These are phyloP conservation scores for Teleogryllus occipitalis DNA, from an alignment of 1,140 invertebrate species.

Conservation along the genomic window DNA sequence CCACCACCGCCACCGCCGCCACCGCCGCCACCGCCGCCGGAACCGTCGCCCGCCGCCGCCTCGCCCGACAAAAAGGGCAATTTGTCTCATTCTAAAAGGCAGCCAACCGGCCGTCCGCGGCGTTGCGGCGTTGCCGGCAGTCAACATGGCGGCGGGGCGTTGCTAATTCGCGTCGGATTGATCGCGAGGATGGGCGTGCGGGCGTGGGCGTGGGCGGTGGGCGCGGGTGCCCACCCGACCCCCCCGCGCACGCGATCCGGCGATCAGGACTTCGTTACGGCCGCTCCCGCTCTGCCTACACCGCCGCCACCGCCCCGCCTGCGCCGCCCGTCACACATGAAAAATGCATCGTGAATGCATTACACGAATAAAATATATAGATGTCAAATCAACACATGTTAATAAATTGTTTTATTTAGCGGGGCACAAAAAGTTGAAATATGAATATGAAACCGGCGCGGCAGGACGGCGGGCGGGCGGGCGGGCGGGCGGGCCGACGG, in stretches of 20 bases:
- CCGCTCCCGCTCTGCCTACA: too few relatives aligned
- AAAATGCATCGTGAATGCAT: not conserved
- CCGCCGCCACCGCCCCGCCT: too few relatives aligned
- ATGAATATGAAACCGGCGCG: not conserved
- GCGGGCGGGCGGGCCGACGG: too few relatives aligned
- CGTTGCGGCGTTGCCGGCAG: not conserved
- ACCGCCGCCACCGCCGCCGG: too few relatives aligned
- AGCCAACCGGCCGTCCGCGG: too few relatives aligned
- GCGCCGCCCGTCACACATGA: not conserved
- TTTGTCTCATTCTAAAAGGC: not conserved
- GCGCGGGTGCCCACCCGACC: too few relatives aligned
- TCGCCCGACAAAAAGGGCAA: not conserved
- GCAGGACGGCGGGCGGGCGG: not conserved
- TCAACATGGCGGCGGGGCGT: not conserved
- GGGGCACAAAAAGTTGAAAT: not conserved
- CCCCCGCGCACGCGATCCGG: not conserved
- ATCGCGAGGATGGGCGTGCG: not conserved
- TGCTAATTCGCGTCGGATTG: not conserved
- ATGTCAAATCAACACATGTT: constrained; percentile 4
- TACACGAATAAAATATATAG: not conserved
- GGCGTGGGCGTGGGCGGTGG: too few relatives aligned
- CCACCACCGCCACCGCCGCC: too few relatives aligned
- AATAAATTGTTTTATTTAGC: not conserved
- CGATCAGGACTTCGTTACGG: not conserved
- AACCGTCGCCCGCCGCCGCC: too few relatives aligned